Conservation (phyloP, 2,113 vertebrate species). For the Notechis scutatus region DNA sequence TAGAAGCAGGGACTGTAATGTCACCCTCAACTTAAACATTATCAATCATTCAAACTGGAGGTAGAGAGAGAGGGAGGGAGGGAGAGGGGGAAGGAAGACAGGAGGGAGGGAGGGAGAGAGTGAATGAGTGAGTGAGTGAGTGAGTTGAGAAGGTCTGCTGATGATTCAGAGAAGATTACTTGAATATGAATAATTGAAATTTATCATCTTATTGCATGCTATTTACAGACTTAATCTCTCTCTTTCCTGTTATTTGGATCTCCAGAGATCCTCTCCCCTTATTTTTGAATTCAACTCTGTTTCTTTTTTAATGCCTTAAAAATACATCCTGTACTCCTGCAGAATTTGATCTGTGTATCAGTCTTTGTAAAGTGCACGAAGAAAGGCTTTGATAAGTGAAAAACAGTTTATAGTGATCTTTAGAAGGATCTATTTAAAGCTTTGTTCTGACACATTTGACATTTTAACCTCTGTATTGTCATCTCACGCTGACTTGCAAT, state of each 20-base stretch:
- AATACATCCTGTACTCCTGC: background rate
- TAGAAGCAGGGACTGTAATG: background rate
- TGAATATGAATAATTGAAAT: conserved; percentile 32
- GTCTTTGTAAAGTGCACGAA: background rate
- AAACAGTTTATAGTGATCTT: background rate
- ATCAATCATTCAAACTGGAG: background rate
- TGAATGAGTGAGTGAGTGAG: background rate
- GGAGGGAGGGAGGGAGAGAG: background rate
- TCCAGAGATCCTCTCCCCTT: background rate
- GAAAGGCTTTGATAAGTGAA: conserved; percentile 23
- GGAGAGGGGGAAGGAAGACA: background rate
- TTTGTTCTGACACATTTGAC: background rate
- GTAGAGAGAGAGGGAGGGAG: background rate
- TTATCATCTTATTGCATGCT: background rate
- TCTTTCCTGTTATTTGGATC: background rate
- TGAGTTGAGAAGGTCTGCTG: background rate
- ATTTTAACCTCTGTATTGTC: background rate
- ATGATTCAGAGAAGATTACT: conserved; percentile 22
- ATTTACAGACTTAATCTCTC: background rate
- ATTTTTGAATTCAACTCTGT: background rate
- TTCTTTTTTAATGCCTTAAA: conserved; percentile 2
- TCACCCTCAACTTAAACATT: background rate
- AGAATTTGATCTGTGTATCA: background rate
- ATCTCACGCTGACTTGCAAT: background rate
- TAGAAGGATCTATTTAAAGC: conserved; percentile 20